These are phyloP conservation scores for Trichogramma pretiosum DNA, from an alignment of 1,140 invertebrate genomes.

Conservation along the genomic window DNA sequence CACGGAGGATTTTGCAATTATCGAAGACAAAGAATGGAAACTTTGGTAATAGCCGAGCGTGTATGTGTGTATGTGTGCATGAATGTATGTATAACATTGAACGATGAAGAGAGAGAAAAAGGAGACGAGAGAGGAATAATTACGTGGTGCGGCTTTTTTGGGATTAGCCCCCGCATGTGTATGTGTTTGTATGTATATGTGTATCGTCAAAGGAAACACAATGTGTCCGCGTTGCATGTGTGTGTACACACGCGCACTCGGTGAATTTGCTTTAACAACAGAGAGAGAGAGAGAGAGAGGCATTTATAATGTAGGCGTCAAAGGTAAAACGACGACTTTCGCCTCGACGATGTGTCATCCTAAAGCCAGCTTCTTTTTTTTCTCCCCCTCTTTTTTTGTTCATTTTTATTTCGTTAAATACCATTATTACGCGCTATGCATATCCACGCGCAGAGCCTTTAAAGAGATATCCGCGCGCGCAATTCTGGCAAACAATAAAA, in stretches of 20 bases:
- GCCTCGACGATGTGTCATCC: no score
- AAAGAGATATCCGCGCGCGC: no score
- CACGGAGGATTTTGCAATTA: conserved; percentile 18
- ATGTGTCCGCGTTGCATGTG: not conserved
- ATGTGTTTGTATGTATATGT: no score
- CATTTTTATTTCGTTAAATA: no score
- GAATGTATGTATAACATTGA: no score
- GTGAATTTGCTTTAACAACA: conserved; percentile 10
- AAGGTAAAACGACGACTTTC: conserved; percentile 1
- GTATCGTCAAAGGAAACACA: conserved; percentile 15
- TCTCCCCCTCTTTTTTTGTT: no score
- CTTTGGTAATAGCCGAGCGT: conserved; percentile 5
- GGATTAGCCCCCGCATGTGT: conserved; percentile 7
- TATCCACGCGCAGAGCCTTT: no score
- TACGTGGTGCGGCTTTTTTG: conserved; percentile 10
- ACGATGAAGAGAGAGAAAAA: conserved; percentile 2
- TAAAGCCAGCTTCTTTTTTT: no score
- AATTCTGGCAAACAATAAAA: no score
- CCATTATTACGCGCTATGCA: no score
- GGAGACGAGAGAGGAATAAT: conserved; percentile 7
- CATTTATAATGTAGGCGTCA: conserved; percentile 19
- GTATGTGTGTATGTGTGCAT: no score
- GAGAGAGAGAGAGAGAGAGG: not conserved
- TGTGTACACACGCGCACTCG: no score
- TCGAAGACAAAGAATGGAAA: conserved; percentile 10